Evolutionary conservation across 2,888 invertebrate species (phyloP), one percentile per base, ranked within the genome.

Genomic region (Alcis repandata): DNA sequence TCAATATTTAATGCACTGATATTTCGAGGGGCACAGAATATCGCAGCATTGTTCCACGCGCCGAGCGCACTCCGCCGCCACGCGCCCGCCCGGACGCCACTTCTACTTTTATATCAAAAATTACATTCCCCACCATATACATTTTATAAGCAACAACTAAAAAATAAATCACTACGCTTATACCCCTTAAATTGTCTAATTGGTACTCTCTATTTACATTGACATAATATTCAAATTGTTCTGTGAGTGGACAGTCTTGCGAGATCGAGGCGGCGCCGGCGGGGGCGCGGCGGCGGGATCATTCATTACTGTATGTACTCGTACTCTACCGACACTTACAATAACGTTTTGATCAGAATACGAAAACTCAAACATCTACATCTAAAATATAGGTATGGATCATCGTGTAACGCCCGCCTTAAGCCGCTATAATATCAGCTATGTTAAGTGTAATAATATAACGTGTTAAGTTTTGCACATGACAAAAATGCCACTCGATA

Each of bases 11-110:
- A 91, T 87, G 91, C 91, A 90, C 91, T 90, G 91, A 91, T 90
- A 90, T 87, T 84, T 88, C 89, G 85, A 88, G 91, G 91, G 91
- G 91, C 92, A 91, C 92, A 90, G 86, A 88, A 90, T 92, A 92
- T 91, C 92, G 90, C 92, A 92, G 92, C 90, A 91, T 87, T 79
- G 91, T 90, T 90, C 73, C 87, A 76, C 69, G 79, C 82, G 79
- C 79, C 77, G 65, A 71, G 76, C 80, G 81, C 81, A 70, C 36
- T 71, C 83, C 84, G 82, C 78, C 83, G 82, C 84, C 84, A 80
- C 81, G 67, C 75, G 38, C 67, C 78, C 77, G 74, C 76, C 77
- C 78, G 75, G 71, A 69, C 65, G 71, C 73, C 71, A 67, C 69
- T 58, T 69, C 69, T 63, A 75, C 73, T 74, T 75, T 69, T 32